Base-by-base conservation (phyloP, 2,797 vertebrate genomes). In the Rousettus madagascariensis region DNA sequence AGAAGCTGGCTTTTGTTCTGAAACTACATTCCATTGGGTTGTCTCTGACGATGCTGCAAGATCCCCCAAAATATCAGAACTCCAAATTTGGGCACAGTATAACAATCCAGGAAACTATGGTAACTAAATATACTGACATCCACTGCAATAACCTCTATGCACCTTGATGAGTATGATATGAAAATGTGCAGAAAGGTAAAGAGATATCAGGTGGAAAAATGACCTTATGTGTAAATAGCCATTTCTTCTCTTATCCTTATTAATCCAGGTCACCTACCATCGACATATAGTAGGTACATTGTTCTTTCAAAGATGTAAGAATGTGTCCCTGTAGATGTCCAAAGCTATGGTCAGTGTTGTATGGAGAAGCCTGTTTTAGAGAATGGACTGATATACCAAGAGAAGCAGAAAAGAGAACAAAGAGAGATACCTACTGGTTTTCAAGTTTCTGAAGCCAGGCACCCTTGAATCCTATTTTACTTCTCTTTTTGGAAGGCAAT, bases 1-100 rank as follows among this genome's bases (percentile, higher is more conserved):
- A 80, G 82, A 88, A 26, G 51, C 74, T 94, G 74, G 95, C 66
- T 95, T 96, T 94, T 96, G 82, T 95, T 95, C 96, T 84, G 61
- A 80, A 95, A 68, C 69, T 36, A 4, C 55, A 55, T 94, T 75
- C 38, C 30, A 86, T 69, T 49, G 74, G 82, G 94, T 61, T 85
- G 61, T 79, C 71, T 94, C 46, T 61, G 82, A 92, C 6, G 38
- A 77, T 46, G 72, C 41, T 57, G 43, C 13, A 74, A 53, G 63
- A 93, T 63, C 49, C 53, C 71, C 74, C 74, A 89, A 89, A 77
- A 86, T 77, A 74, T 28, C 79, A 57, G 88, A 66, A 90, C 68
- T 94, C 95, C 91, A 88, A 87, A 95, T 85, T 28, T 78, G 90
- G 95, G 84, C 43, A 77, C 24, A 0, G 43, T n/a, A 20, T 49